A percentile compares a stretch with the other conserved stretches of the same genome.
phyloP scores from a whole-genome alignment of 2,888 invertebrate species.

The Drosophila mercatorum region DNA sequence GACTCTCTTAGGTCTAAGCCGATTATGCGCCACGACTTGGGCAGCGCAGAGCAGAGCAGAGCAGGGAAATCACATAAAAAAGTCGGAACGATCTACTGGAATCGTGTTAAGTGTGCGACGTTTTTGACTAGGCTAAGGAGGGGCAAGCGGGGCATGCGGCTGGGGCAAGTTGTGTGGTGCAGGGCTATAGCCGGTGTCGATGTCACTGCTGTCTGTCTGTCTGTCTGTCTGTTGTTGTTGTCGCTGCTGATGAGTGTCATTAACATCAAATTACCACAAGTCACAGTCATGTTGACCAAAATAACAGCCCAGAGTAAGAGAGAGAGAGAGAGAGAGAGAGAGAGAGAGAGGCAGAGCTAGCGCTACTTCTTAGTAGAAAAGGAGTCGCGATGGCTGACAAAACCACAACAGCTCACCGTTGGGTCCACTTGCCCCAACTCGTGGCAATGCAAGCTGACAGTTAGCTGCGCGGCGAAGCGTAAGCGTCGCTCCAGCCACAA shows the following conservation, averaged over 20 bases:
- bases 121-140: background rate
- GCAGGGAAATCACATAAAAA: slow-evolving; percentile 57
- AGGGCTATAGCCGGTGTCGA: slow-evolving; percentile 55
- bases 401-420: slow-evolving; percentile 44
- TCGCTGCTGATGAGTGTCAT: slow-evolving; percentile 77
- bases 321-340: background rate
- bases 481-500: slow-evolving; percentile 12
- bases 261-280: slow-evolving; percentile 83
- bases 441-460: slow-evolving; percentile 43
- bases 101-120: slow-evolving; percentile 71
- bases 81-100: slow-evolving; percentile 66
- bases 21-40: slow-evolving; percentile 62
- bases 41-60: slow-evolving; percentile 18
- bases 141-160: background rate
- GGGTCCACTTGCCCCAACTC: slow-evolving; percentile 28
- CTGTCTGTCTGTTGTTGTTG: slow-evolving; percentile 32
- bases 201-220: slow-evolving; percentile 44
- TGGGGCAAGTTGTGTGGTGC: background rate
- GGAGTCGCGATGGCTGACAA: slow-evolving; percentile 35
- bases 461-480: slow-evolving; percentile 19
- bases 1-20: slow-evolving; percentile 57
- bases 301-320: slow-evolving; percentile 29
- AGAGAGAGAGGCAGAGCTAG: background rate
- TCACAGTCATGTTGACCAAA: slow-evolving; percentile 74
- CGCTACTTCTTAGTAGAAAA: slow-evolving; percentile 7